These are phyloP conservation scores for Sterrhoptilus dennistouni DNA, from an alignment of 2,113 vertebrate genomes.

Conservation along the genomic window DNA sequence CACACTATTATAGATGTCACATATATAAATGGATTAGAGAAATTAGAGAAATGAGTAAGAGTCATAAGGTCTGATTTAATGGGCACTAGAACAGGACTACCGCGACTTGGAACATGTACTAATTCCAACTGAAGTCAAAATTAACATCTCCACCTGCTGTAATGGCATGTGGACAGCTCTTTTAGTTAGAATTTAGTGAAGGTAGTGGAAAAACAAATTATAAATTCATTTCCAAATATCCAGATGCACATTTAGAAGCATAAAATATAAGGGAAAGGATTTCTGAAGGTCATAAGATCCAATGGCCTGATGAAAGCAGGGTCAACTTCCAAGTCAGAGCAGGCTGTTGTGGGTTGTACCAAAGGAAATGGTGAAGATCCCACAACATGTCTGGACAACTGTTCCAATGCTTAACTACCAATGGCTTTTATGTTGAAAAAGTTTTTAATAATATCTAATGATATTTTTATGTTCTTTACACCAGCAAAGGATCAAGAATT, in stretches of 20 bases:
- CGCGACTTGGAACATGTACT: not conserved
- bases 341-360: not conserved
- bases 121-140: conserved; percentile 23
- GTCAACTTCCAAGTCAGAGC: not conserved
- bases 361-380: not conserved
- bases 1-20: conserved; percentile 18
- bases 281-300: not conserved
- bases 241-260: not conserved
- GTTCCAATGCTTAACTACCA: not conserved
- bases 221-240: not conserved
- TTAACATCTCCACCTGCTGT: not conserved
- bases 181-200: not conserved
- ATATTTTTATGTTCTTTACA: not conserved
- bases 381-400: not conserved
- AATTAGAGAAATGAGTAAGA: conserved; percentile 34
- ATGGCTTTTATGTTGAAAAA: not conserved
- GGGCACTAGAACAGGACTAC: conserved; percentile 6
- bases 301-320: not conserved
- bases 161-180: not conserved
- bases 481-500: not conserved
- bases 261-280: not conserved
- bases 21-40: conserved; percentile 35
- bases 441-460: not conserved
- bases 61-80: conserved; percentile 8
- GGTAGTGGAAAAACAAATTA: not conserved